Base-by-base conservation (phyloP, 2,888 invertebrate species). In the Dasysyrphus tricinctus region DNA sequence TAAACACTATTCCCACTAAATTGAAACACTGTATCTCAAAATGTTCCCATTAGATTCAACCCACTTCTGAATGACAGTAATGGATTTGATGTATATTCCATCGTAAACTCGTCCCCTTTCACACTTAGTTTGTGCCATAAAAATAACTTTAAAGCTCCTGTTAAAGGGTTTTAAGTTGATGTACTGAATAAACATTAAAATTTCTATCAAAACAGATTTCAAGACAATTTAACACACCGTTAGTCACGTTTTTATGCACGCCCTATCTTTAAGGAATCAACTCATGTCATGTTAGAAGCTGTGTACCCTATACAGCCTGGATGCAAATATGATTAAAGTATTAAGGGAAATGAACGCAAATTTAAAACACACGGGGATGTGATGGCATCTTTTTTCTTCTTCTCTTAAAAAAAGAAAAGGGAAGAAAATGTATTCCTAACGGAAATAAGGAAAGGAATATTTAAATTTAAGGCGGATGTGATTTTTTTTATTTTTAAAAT, bases 131-230 rank as follows among this genome's bases (percentile, higher is more conserved):
- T 8, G 11, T 32, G n/a, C 12, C 16, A 39, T 67, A 51, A 75
- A 63, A 69, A 42, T 4, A 49, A 57, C 74, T 79, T 84, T 54
- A 72, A 72, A 80, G 11, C 59, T 44, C 51, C 24, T 44, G 65
- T 34, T 49, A 56, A 59, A 61, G 73, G 67, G 39, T 76, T 59
- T 59, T 24, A 8, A 29, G 24, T 42, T 42, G 12, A 72, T 79
- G 79, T 70, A 47, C 24, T 24, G 24, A 19, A 80, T 63, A 61
- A 73, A 80, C 76, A 84, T 84, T 77, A 77, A 77, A 80, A 76
- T 67, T 3, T 42, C 29, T 54, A 7, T 80, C 63, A 85, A 57
- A 74, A 61, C 42, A 77, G 76, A 76, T 80, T 84, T 84, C 44
- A 42, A 61, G 59, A 76, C 67, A 73, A 59, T 76, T 77, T 69